Base-by-base conservation (phyloP, 1,140 invertebrate genomes). In the Galendromus occidentalis region DNA sequence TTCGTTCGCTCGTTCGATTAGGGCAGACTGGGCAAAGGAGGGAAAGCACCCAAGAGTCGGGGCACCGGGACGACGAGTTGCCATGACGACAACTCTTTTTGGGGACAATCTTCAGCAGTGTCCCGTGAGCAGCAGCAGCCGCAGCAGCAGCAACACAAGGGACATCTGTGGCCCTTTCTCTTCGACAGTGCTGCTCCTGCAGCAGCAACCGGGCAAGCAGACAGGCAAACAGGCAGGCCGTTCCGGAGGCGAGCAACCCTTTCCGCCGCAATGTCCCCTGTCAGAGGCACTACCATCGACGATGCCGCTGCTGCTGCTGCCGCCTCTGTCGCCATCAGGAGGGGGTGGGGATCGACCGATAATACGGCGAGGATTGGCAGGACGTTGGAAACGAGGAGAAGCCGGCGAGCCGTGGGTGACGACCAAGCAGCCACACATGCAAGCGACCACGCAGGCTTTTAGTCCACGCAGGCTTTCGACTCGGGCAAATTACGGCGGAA, bases 41-140 rank as follows among this genome's bases (percentile, higher is more conserved):
- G 33, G 33, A 39, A 39, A 39, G 33, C 33, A 39, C 33, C 33
- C 33, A 39, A 39, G 9, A 39, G 33, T 39, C 9, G 33, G 33
- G 33, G 33, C 33, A 39, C 33, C 33, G 51, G 51, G 33, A 25
- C 51, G 33, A 59, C 51, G 51, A 33, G 51, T 59, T 59, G 51
- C 51, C 51, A 59, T 59, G 51, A 59, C 51, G 33, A 59, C 51
- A 59, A 59, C 51, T 59, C 51, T 59, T 59, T 59, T 59, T 59
- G 51, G 51, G 51, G 22, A 59, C 51, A 59, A 59, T 59, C 51
- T 59, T 33, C 51, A 59, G 51, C 51, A 59, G 51, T 25, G 18
- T 22, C 18, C 28, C 18, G 45, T 28, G 17, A 59, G 25, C 51
- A 22, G 51, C 14, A 47, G 45, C 51, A 2, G 51, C 51, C 14